Base-by-base conservation (phyloP, 2,888 invertebrate genomes). In the Nezara viridula region DNA sequence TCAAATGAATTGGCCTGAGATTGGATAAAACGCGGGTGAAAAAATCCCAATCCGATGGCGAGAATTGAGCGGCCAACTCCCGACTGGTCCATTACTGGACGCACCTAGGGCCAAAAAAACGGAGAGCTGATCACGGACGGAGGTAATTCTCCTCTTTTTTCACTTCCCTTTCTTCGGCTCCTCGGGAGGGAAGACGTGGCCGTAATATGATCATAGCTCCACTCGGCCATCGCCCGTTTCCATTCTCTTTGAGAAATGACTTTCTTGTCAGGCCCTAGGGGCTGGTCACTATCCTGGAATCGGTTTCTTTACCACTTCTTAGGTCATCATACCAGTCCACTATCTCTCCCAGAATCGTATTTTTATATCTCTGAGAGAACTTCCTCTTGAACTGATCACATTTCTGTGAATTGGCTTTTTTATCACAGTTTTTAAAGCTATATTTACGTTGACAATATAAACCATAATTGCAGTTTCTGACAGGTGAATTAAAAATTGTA, bases 191-290 rank as follows among this genome's bases (percentile, higher is more conserved):
- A 12, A 37, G 73, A 14, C 77, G 12, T 6, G 32, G 44, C 21
- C 40, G 24, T 77, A 77, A 77, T 77, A 77, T 24, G 77, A 77
- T 77, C 40, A 77, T 77, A 77, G 40, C n/a, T 6, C 6, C 77
- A 12, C 24, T 9, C 6, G 7, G 37, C 40, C 21, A 40, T 40
- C 21, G 7, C 40, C 40, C 40, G 24, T 10, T 24, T 37, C 77
- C 40, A 77, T 77, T 77, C n/a, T 77, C 77, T 77, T 37, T 77
- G 77, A 77, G 77, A 77, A 77, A 77, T 77, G 77, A 77, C 40
- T 44, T 44, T n/a, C 77, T 14, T 77, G 77, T 7, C 19, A 44
- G 32, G 24, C 40, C 77, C 77, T 77, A 16, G n/a, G 77, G 77
- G 77, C 10, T 77, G 77, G 77, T 40, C 77, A 44, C 77, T 44